Base-by-base conservation (phyloP, 2,888 invertebrate genomes). In the Erebia ligea region DNA sequence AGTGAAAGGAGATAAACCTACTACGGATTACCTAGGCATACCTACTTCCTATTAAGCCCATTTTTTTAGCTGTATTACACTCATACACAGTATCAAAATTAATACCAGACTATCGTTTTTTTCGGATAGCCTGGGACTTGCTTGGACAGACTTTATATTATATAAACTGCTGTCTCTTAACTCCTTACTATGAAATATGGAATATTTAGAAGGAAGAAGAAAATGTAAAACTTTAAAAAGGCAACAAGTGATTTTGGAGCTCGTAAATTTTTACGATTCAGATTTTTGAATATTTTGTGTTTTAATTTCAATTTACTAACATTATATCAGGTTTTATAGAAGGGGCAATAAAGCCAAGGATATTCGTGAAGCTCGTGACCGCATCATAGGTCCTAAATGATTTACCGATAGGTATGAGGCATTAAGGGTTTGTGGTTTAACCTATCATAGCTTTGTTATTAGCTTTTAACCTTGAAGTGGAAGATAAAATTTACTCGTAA, bases 311-410 rank as follows among this genome's bases (percentile, higher is more conserved):
- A 21, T 8, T 45, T 13, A 62, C 13, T 21, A 48, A 15, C 19
- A 25, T 48, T 56, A 56, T 13, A 81, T 86, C 86, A 89, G 86
- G 87, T 88, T 86, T 85, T 78, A 48, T 89, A 91, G 91, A 91
- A 90, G 88, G 91, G 90, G 86, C 84, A 80, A 81, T 76, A 56
- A 70, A 74, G 78, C 83, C 90, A 91, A 91, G 91, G 91, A 90
- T 91, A 86, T 81, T 85, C 90, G 88, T 89, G 90, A 84, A 82
- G 74, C 80, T 90, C 91, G 90, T 90, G 89, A 88, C 84, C 77
- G 77, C 81, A 80, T 57, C 69, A 66, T 67, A 57, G 68, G 56
- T 70, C 50, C 58, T 68, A 66, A 64, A 63, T 67, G 45, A 71
- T 73, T 69, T 63, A 58, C 42, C 21, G 67, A 71, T 73, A 6